These are phyloP conservation scores for Euzetes globulus DNA, from an alignment of 2,888 invertebrate genomes.

Conservation along the genomic window DNA sequence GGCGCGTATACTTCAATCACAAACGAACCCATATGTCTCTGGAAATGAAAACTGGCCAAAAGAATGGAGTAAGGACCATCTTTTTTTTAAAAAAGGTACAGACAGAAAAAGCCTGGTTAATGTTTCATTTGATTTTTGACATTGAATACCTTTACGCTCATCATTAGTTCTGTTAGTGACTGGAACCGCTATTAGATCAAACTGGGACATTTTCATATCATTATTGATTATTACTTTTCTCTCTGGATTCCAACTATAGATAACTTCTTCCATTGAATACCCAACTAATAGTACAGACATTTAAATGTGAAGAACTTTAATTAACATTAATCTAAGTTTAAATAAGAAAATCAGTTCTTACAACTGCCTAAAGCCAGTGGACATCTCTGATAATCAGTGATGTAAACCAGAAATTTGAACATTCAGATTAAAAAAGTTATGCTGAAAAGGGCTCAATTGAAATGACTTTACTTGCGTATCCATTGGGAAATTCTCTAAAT, in stretches of 20 bases:
- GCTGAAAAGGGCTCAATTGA: not conserved
- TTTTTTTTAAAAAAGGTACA: too few relatives aligned
- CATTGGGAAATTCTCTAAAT: conserved; percentile 83
- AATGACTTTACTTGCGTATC: conserved; percentile 57
- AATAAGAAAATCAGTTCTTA: conserved; percentile 52
- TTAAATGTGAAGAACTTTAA: not conserved
- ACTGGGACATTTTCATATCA: conserved; percentile 87
- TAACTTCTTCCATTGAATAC: conserved; percentile 73
- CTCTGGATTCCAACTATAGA: conserved; percentile 70
- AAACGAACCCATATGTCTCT: conserved; percentile 71
- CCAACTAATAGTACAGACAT: conserved; percentile 58
- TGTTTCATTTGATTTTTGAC: too few relatives aligned
- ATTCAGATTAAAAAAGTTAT: not conserved
- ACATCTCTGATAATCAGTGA: conserved; percentile 58
- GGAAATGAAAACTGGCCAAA: conserved; percentile 65
- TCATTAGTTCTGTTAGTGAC: conserved; percentile 4
- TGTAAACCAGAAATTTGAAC: not conserved
- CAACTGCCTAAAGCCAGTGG: conserved; percentile 83
- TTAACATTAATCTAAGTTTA: conserved; percentile 43
- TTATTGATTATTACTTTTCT: conserved; percentile 73
- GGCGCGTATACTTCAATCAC: conserved; percentile 54
- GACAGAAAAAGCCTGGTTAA: too few relatives aligned
- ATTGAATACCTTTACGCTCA: not conserved
- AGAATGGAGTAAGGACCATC: conserved; percentile 47
- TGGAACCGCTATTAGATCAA: conserved; percentile 79